Conservation (phyloP, 1,140 invertebrate genomes). For the Eriocheir sinensis region DNA sequence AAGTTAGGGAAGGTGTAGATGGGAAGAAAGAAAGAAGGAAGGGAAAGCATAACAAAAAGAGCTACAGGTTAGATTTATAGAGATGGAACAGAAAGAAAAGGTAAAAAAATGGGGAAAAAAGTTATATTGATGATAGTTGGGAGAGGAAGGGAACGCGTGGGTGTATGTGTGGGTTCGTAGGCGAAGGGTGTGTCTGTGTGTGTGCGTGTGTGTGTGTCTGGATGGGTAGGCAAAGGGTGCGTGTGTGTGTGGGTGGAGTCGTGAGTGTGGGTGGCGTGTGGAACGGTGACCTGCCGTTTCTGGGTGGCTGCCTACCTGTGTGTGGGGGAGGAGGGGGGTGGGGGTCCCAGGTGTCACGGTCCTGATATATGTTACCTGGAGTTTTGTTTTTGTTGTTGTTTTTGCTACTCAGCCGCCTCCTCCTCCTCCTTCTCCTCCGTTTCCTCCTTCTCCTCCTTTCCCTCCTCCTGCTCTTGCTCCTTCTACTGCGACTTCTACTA, state of each 20-base stretch:
- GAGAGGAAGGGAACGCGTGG: no score
- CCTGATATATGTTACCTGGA: not conserved
- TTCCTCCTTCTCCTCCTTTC: not conserved
- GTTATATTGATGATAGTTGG: no score
- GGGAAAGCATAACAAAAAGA: no score
- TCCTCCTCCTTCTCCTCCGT: not conserved
- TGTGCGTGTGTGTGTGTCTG: no score
- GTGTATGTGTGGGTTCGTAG: not conserved
- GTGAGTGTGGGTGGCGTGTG: not conserved
- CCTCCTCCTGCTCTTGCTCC: not conserved
- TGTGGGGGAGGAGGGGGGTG: not conserved
- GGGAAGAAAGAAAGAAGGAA: no score
- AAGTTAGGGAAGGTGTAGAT: no score
- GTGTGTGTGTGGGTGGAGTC: not conserved
- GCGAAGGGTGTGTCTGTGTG: no score
- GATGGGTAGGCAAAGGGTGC: no score
- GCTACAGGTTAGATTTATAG: no score
- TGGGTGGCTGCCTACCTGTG: not conserved
- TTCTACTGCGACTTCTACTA: not conserved
- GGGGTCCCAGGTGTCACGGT: not conserved
- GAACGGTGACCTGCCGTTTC: not conserved
- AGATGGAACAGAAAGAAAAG: no score
- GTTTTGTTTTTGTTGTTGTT: not conserved
- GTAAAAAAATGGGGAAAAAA: no score
- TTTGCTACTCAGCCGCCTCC: not conserved